A percentile compares a stretch with the other conserved stretches of the same genome.
phyloP scores from a whole-genome alignment of 1,140 invertebrate genomes.

The Drosophila lowei region DNA sequence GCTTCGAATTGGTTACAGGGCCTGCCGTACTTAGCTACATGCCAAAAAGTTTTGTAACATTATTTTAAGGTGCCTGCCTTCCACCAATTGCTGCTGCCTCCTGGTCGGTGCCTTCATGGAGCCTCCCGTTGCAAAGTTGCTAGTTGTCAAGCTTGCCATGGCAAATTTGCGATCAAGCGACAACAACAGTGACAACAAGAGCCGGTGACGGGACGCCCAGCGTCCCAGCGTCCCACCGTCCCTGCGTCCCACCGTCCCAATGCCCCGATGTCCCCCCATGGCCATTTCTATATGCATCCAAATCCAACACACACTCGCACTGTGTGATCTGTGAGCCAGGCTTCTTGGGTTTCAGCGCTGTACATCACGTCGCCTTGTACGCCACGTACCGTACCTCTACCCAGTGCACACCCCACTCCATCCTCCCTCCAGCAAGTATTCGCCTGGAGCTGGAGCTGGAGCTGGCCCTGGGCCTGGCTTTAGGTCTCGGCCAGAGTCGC shows the following conservation, averaged over 20 bases:
- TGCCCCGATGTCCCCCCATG: not conserved
- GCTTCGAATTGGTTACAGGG: slow-evolving; percentile 69
- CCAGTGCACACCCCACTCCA: not conserved
- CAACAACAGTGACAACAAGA: slow-evolving; percentile 81
- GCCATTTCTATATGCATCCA: slow-evolving; percentile 18
- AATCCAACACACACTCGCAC: slow-evolving; percentile 9
- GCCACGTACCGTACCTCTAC: slow-evolving; percentile 34
- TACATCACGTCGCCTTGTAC: slow-evolving; percentile 77
- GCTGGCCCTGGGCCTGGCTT: slow-evolving; percentile 3
- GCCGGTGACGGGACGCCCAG: slow-evolving; percentile 61
- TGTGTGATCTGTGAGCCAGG: slow-evolving; percentile 54
- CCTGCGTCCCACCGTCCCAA: not conserved
- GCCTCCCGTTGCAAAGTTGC: slow-evolving; percentile 41
- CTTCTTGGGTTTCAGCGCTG: slow-evolving; percentile 75
- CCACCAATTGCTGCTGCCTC: not conserved
- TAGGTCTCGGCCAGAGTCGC: not conserved
- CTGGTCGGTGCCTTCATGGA: not conserved
- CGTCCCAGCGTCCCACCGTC: not conserved
- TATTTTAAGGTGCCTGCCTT: slow-evolving; percentile 75
- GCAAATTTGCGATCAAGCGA: slow-evolving; percentile 81
- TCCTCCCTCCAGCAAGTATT: not conserved
- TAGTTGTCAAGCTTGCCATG: slow-evolving; percentile 77
- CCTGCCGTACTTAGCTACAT: slow-evolving; percentile 68
- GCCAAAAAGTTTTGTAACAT: slow-evolving; percentile 79
- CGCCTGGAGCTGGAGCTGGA: slow-evolving; percentile 15